These are phyloP conservation scores for Phyllostomus hastatus DNA, from an alignment of 2,113 vertebrate genomes.

Conservation along the genomic window DNA sequence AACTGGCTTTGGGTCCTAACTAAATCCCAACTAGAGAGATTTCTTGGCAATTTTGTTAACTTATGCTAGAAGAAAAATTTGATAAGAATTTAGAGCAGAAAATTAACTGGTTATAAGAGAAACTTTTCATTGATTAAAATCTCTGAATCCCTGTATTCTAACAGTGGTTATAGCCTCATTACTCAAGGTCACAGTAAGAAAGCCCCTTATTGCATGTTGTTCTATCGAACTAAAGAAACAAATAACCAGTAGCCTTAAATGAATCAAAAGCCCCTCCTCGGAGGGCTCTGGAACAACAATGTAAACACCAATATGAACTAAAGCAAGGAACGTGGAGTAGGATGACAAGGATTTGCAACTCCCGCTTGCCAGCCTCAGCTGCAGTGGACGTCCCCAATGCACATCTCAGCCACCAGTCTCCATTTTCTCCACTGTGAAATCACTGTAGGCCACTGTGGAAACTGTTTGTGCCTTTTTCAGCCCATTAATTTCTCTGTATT, in stretches of 20 bases:
- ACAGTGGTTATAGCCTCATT: not conserved
- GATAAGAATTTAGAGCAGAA: slow-evolving; percentile 37
- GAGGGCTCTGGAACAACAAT: not conserved
- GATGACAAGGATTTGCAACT: not conserved
- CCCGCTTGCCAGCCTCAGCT: too few relatives aligned
- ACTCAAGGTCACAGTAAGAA: not conserved
- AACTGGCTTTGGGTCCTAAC: slow-evolving; percentile 39
- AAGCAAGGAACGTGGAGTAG: not conserved
- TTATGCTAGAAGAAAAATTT: not conserved
- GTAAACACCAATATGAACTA: not conserved
- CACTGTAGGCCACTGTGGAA: not conserved
- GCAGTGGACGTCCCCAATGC: not conserved
- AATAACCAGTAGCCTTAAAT: not conserved
- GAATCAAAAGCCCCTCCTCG: not conserved
- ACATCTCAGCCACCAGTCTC: not conserved
- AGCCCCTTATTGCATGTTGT: not conserved
- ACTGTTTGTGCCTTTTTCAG: slow-evolving; percentile 44
- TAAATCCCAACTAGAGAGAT: slow-evolving; percentile 17
- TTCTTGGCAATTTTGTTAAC: slow-evolving; percentile 45
- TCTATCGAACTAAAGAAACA: slow-evolving; percentile 20
- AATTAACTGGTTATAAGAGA: slow-evolving; percentile 17
- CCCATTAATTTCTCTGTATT: slow-evolving; percentile 59
- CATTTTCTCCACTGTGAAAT: not conserved
- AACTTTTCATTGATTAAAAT: slow-evolving; percentile 14
- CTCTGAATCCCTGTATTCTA: not conserved